phyloP scores from a whole-genome alignment of 2,113 vertebrate species.

The Pionites leucogaster region DNA sequence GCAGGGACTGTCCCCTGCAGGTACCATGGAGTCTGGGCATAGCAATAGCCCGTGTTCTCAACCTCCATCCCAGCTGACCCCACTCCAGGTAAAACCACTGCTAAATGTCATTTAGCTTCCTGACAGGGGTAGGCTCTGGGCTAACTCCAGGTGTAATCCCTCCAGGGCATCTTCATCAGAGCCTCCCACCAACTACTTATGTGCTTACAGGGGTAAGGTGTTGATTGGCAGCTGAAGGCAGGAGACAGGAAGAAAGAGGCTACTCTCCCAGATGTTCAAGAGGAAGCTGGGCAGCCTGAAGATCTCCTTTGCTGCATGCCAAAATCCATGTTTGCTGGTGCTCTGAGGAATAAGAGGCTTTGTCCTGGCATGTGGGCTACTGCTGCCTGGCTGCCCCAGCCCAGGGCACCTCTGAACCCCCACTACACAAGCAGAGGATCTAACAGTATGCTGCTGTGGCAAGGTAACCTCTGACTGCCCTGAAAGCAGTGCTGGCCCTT shows the following conservation, averaged over 20 bases:
- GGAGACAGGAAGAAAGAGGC: too few species aligned
- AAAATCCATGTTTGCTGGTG: rapidly evolving
- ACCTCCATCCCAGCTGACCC: background rate
- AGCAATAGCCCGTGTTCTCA: background rate
- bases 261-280: rapidly evolving
- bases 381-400: background rate
- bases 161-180: background rate
- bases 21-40: background rate
- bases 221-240: background rate
- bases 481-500: background rate
- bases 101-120: background rate
- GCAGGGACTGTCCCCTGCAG: background rate
- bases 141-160: background rate
- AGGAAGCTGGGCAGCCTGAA: background rate
- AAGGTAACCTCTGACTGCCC: background rate
- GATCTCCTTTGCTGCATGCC: rapidly evolving
- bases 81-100: background rate
- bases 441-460: rapidly evolving
- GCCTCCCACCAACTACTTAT: rapidly evolving
- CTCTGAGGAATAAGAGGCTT: rapidly evolving
- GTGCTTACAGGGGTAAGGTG: rapidly evolving
- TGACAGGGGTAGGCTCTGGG: background rate
- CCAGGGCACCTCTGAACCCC: rapidly evolving
- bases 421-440: background rate
- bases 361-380: background rate